Base-by-base conservation (phyloP, 2,797 vertebrate genomes). In the Prunella strophiata region DNA sequence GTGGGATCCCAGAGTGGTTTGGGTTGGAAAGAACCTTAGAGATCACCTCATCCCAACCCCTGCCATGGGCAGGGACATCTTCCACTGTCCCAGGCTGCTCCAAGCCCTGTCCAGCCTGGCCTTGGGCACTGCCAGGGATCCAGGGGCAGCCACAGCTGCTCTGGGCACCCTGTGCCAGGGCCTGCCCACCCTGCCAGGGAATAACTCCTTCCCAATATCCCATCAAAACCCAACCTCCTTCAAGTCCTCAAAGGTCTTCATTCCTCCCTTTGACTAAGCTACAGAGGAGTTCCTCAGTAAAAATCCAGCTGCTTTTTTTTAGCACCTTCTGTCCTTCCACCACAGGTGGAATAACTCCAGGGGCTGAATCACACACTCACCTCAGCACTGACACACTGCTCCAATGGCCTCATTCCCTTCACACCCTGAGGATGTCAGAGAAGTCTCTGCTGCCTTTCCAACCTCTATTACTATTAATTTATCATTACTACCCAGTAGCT, bases 11-110 rank as follows among this genome's bases (percentile, higher is more conserved):
- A 9, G 29, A 40, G 15, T 13, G 40, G 29, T 8, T 67, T 61
- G 26, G 40, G 25, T 13, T 9, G 25, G 30, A 52, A 47, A 13
- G 2, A 5, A 59, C 16, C n/a, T 52, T 21, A 65, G 17, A 52
- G 5, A 30, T 30, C 76, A 34, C 1, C 25, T 36, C 34, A 32
- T 48, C 2, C 40, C 22, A 32, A 32, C 4, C 10, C 18, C 21
- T 81, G 34, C 40, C 47, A 26, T 8, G 20, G 20, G 1, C 85
- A 51, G 23, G 27, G 16, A 58, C 51, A 29, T 22, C 5, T 79
- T 0, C 51, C 51, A 30, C 52, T 6, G 0, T 25, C 61, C 61
- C 61, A 52, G 29, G 16, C 0, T 45, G 20, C 45, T 45, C 29
- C 66, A 8, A 71, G 26, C 17, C 50, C 42, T 5, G 9, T 36